A percentile compares a stretch with the other conserved stretches of the same genome.
phyloP scores from a whole-genome alignment of 1,140 invertebrate species.

The Pentalonia nigronervosa region DNA sequence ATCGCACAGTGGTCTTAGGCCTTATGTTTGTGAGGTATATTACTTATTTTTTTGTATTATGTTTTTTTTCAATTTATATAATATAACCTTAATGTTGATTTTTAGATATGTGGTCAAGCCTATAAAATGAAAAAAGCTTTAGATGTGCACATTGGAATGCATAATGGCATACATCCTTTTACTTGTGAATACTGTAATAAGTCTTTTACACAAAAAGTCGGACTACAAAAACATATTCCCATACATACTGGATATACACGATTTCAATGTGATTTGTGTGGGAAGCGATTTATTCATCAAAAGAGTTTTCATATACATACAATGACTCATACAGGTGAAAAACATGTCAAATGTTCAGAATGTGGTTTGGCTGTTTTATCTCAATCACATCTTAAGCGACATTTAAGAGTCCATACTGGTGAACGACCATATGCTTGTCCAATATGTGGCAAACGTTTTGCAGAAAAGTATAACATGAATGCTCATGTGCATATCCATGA shows the following conservation, averaged over 20 bases:
- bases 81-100: not conserved
- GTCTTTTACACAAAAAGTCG: slow-evolving; percentile 75
- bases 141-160: slow-evolving; percentile 71
- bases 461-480: slow-evolving; percentile 70
- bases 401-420: slow-evolving; percentile 73
- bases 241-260: slow-evolving; percentile 72
- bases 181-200: slow-evolving; percentile 80
- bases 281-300: slow-evolving; percentile 60
- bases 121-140: slow-evolving; percentile 60
- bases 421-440: slow-evolving; percentile 73
- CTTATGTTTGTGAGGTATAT: slow-evolving; percentile 67
- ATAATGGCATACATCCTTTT: slow-evolving; percentile 75
- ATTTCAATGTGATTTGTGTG: slow-evolving; percentile 60
- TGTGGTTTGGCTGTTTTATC: slow-evolving; percentile 71
- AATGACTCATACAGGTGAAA: slow-evolving; percentile 71
- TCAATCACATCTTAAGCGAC: slow-evolving; percentile 72
- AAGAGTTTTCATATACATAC: slow-evolving; percentile 71
- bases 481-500: slow-evolving; percentile 66
- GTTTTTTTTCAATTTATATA: not conserved
- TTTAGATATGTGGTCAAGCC: slow-evolving; percentile 69
- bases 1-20: slow-evolving; percentile 65
- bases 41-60: slow-evolving; percentile 1
- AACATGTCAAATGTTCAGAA: slow-evolving; percentile 70
- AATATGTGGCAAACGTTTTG: slow-evolving; percentile 71
- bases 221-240: slow-evolving; percentile 71